Percentiles rank a stretch among this genome's conserved stretches.
Evolutionary conservation across 2,888 invertebrate species (phyloP).

Genomic region (Neoscelio sp.): DNA sequence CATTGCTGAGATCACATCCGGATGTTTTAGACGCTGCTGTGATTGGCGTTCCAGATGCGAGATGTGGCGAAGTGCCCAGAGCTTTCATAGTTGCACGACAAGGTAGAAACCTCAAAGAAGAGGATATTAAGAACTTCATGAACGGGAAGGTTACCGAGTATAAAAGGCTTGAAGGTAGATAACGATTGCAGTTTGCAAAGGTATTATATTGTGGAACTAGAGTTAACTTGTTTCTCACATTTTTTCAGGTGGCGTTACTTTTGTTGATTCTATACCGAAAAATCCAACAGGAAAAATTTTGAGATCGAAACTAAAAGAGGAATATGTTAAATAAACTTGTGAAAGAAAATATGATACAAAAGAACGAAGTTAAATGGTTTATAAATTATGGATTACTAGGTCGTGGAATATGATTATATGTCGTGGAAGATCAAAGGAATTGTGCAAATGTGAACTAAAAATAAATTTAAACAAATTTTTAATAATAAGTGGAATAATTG

Average conservation of each 20-base stretch:
- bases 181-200: no score
- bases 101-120: constrained; percentile 82
- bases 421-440: no score
- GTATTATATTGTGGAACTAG: no score
- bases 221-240: no score
- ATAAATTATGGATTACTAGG: no score
- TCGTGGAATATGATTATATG: no score
- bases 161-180: constrained; percentile 86
- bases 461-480: no score
- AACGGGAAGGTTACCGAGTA: constrained; percentile 89
- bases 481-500: no score
- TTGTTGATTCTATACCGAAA: constrained; percentile 84
- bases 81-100: constrained; percentile 88
- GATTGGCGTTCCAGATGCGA: constrained; percentile 88
- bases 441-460: no score
- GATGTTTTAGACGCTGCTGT: constrained; percentile 92
- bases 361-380: no score
- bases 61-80: constrained; percentile 89
- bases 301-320: constrained; percentile 78
- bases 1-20: constrained; percentile 88
- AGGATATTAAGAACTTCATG: constrained; percentile 87
- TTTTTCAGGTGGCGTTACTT: constrained; percentile 83
- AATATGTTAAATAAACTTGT: background rate
- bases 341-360: background rate
- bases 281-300: constrained; percentile 85